Base-by-base conservation (phyloP, 2,888 invertebrate genomes). In the Tenthredo mesomela region DNA sequence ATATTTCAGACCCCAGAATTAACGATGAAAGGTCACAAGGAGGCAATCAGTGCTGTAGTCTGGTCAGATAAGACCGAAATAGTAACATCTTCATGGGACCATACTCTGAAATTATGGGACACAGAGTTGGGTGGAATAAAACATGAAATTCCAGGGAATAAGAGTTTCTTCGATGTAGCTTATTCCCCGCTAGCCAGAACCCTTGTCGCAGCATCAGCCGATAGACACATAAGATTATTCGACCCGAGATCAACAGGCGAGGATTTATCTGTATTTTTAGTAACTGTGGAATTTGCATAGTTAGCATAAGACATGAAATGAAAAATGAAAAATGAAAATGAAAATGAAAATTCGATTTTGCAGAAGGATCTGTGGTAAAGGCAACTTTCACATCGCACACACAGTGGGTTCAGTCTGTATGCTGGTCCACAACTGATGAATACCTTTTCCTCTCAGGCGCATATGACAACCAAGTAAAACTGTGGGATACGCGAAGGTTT, bases 401-500 rank as follows among this genome's bases (percentile, higher is more conserved):
- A 3, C 96, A 97, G 54, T 99, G 99, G 99, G 97, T 99, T 21
- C 97, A 98, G 88, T 95, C 96, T 0, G 98, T 99, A 0, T 94
- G 95, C 87, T 99, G 99, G 99, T 98, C 98, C 0, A 96, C 95
- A 33, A 96, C 95, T 0, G 95, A 97, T 86, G 97, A 97, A 89
- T 95, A 97, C 89, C 94, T 98, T 18, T 99, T 99, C 93, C 95
- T 99, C 33, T 99, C 99, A 0, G 98, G 98, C 1, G 97, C 98
- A 0, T 98, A 98, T 91, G 99, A 99, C 91, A 96, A 96, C 87
- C 94, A 96, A 86, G 96, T 98, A 86, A 99, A 99, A 94, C 94
- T 99, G 78, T 99, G 99, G 99, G 99, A 99, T 93, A 96, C 96
- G 5, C 95, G 99, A 92, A 98, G 97, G 97, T 97, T 91, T 88